Evolutionary conservation across 2,113 vertebrate species (phyloP).

Genomic region (Hippocampus guttulatus): DNA sequence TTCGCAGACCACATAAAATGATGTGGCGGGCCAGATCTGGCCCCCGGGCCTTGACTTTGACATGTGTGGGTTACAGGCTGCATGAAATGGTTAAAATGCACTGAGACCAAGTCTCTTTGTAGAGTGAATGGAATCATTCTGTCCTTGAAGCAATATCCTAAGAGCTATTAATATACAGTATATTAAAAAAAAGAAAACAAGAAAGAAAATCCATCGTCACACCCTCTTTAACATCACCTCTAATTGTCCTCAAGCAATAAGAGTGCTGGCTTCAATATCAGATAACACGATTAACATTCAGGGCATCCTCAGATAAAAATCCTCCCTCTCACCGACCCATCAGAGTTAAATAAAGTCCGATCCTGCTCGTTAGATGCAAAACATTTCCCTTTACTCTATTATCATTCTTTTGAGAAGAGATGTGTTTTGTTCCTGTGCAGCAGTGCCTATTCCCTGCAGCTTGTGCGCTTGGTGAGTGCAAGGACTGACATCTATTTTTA

Average conservation of each 20-base stretch:
- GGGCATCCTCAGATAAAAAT: conserved; percentile 22
- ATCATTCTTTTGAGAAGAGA: background rate
- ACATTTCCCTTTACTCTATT: conserved; percentile 1
- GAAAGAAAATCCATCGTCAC: conserved; percentile 8
- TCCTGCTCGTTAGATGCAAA: conserved; percentile 11
- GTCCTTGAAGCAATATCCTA: conserved; percentile 13
- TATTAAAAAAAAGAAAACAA: background rate
- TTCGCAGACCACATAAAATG: too few relatives aligned
- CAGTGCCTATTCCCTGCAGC: conserved; percentile 20
- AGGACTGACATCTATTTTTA: conserved; percentile 37
- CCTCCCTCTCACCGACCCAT: conserved; percentile 8
- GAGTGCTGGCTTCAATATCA: conserved; percentile 33
- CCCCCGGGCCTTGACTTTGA: too few relatives aligned
- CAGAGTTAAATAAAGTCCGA: background rate
- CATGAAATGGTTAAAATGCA: too few relatives aligned
- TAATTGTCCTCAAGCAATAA: conserved; percentile 29
- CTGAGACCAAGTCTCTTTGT: conserved; percentile 1
- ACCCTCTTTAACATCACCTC: conserved; percentile 31
- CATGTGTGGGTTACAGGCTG: too few relatives aligned
- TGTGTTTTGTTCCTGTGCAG: conserved; percentile 8
- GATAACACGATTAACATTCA: conserved; percentile 40
- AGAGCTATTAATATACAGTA: conserved; percentile 22
- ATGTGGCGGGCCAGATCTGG: too few relatives aligned
- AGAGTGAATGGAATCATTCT: conserved; percentile 26
- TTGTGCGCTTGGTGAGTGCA: conserved; percentile 4